A percentile compares a stretch with the other conserved stretches of the same genome.
Evolutionary conservation across 2,888 invertebrate species (phyloP).

Genomic region (Caenorhabditis sp.): DNA sequence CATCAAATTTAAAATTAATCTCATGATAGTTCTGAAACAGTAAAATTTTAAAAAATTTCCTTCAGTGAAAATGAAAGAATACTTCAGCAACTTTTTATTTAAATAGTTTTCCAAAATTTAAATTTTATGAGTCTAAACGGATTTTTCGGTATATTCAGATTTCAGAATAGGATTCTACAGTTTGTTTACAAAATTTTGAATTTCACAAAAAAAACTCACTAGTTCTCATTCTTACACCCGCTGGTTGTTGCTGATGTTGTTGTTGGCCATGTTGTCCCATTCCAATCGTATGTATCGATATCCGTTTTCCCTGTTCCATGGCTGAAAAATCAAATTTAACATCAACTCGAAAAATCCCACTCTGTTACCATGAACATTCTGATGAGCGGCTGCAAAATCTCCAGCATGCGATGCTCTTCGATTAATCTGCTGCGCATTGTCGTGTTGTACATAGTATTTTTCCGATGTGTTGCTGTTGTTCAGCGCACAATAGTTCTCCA

Average conservation of each 20-base stretch:
- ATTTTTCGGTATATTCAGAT: too few relatives aligned
- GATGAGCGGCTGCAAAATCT: conserved; percentile 9
- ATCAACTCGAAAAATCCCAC: not conserved
- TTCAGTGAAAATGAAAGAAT: too few relatives aligned
- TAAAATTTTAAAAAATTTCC: too few relatives aligned
- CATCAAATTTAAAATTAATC: too few relatives aligned
- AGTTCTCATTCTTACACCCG: conserved; percentile 43
- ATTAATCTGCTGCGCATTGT: conserved; percentile 8
- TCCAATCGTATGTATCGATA: conserved; percentile 19
- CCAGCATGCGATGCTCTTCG: conserved; percentile 28
- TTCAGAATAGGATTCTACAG: too few relatives aligned
- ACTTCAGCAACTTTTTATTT: too few relatives aligned
- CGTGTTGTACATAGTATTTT: too few relatives aligned
- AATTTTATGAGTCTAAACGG: too few relatives aligned
- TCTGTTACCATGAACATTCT: not conserved
- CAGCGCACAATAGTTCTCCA: conserved; percentile 51
- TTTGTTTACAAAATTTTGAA: too few relatives aligned
- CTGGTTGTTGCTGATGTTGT: conserved; percentile 7
- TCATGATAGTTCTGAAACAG: too few relatives aligned
- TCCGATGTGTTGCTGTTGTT: conserved; percentile 4
- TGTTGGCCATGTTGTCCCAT: conserved; percentile 7
- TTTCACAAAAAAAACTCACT: conserved; percentile 18
- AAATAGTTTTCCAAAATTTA: too few relatives aligned
- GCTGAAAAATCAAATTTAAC: not conserved
- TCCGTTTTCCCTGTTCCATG: conserved; percentile 17